Evolutionary conservation across 2,888 invertebrate genomes (phyloP).

Genomic region (Cerastis rubricosa): DNA sequence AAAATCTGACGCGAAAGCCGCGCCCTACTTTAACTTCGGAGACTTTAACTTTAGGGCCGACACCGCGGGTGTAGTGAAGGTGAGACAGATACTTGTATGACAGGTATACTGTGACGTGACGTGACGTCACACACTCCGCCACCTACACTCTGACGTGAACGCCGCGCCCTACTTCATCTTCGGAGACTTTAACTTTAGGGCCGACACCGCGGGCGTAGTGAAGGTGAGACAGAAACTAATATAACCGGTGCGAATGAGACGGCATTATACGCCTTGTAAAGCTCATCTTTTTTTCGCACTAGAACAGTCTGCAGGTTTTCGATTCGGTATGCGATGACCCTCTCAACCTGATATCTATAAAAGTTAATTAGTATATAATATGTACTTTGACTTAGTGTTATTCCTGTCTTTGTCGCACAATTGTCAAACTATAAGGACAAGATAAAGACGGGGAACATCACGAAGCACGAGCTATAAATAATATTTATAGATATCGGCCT

Average conservation of each 20-base stretch:
- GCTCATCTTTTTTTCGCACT: not conserved
- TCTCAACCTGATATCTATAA: not conserved
- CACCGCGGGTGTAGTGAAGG: conserved; percentile 96
- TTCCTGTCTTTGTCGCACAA: too few species aligned
- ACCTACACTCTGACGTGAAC: too few species aligned
- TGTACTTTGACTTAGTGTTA: too few species aligned
- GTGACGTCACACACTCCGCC: not conserved
- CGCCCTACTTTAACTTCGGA: conserved; percentile 99
- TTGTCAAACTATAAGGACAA: too few species aligned
- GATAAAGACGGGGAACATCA: too few species aligned
- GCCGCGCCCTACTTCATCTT: conserved; percentile 97
- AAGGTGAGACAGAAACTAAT: conserved; percentile 87
- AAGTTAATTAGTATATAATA: not conserved
- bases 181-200: conserved; percentile 99
- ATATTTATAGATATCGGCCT: too few species aligned
- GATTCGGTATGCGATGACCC: not conserved
- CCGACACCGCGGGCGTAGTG: conserved; percentile 97
- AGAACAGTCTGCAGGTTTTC: not conserved
- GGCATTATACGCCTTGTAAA: not conserved
- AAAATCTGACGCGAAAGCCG: conserved; percentile 90
- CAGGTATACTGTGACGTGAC: not conserved
- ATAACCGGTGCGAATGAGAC: not conserved
- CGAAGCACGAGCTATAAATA: too few species aligned
- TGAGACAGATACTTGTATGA: too few species aligned
- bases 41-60: conserved; percentile 99